Evolutionary conservation across 2,888 invertebrate species (phyloP).

Genomic region (Ochlodes sylvanus): DNA sequence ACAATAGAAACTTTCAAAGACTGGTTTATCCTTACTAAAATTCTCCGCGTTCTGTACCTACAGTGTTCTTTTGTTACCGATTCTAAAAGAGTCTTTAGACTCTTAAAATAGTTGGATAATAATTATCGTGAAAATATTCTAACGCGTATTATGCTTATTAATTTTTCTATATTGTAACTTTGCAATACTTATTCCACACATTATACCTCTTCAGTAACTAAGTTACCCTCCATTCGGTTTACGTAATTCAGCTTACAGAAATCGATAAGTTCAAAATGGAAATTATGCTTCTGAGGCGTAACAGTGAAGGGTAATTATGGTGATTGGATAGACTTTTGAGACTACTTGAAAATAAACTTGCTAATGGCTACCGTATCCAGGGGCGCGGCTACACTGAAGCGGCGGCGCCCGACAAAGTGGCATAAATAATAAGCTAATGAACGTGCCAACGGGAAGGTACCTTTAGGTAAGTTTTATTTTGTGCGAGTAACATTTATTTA

Average conservation of each 20-base stretch:
- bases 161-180: too few species aligned
- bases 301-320: slow-evolving; percentile 38
- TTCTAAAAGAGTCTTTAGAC: too few species aligned
- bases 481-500: background rate
- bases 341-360: slow-evolving; percentile 36
- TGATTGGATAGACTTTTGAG: slow-evolving; percentile 38
- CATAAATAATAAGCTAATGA: slow-evolving; percentile 35
- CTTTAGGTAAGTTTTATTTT: background rate
- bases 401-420: slow-evolving; percentile 29
- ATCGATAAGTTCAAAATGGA: slow-evolving; percentile 30
- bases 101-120: too few species aligned
- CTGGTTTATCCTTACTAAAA: too few species aligned
- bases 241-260: slow-evolving; percentile 22
- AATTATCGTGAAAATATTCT: too few species aligned
- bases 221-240: background rate
- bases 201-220: too few species aligned
- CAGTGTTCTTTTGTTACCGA: too few species aligned
- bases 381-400: slow-evolving; percentile 28
- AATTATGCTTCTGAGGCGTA: slow-evolving; percentile 35
- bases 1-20: background rate
- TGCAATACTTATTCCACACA: too few species aligned
- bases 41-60: too few species aligned
- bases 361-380: slow-evolving; percentile 34
- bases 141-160: too few species aligned
- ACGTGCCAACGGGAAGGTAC: slow-evolving; percentile 4